These are phyloP conservation scores for Tadarida brasiliensis DNA, from an alignment of 2,797 vertebrate species.

Conservation along the genomic window DNA sequence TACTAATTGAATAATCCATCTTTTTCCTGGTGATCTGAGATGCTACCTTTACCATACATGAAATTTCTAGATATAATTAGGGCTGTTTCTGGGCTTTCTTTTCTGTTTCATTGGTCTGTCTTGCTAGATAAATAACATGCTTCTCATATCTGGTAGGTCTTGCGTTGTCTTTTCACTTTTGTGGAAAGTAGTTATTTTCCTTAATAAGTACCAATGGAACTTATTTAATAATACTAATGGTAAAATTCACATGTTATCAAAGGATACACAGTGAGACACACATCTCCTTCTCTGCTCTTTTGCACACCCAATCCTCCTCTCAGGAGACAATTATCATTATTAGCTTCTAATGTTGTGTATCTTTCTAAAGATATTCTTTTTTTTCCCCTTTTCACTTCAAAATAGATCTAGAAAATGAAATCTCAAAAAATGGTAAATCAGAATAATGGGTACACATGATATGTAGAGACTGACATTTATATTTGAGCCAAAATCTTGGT, in stretches of 20 bases:
- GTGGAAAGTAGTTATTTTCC: conserved; percentile 4
- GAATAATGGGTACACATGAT: not conserved
- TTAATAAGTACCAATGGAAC: not conserved
- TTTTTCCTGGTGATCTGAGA: conserved; percentile 8
- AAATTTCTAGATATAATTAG: conserved; percentile 8
- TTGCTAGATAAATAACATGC: not conserved
- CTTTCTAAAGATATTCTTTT: not conserved
- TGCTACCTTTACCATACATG: not conserved
- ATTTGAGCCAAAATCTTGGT: not conserved
- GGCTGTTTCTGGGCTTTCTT: not conserved
- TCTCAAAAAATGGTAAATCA: not conserved
- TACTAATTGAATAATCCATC: not conserved
- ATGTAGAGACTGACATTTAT: not conserved
- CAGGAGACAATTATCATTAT: not conserved
- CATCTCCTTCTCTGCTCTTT: not conserved
- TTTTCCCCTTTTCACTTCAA: conserved; percentile 31
- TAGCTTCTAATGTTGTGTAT: not conserved
- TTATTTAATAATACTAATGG: not conserved
- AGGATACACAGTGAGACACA: not conserved
- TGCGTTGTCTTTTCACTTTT: conserved; percentile 12
- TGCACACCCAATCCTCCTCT: not conserved
- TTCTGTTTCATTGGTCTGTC: conserved; percentile 7
- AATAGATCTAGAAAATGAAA: conserved; percentile 58
- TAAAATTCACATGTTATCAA: not conserved
- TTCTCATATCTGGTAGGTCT: not conserved